Evolutionary conservation across 1,140 invertebrate genomes (phyloP).

Genomic region (Dreissena polymorpha): DNA sequence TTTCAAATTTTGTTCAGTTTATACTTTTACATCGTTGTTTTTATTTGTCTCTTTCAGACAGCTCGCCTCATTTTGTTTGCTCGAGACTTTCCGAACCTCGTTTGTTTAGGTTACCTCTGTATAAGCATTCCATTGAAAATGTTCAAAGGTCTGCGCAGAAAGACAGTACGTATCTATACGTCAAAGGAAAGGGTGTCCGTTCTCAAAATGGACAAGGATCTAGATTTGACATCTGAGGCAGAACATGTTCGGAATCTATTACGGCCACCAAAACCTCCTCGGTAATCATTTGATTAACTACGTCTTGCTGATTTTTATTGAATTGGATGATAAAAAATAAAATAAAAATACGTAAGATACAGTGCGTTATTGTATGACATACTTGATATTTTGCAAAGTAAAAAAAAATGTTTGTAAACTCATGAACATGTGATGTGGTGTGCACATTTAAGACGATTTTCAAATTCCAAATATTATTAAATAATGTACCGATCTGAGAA

Average conservation of each 20-base stretch:
- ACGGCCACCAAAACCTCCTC: slow-evolving; percentile 7
- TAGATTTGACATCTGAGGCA: slow-evolving; percentile 15
- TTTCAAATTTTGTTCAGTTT: no score
- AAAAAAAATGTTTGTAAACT: no score
- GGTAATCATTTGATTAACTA: slow-evolving; percentile 18
- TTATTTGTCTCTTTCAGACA: slow-evolving; percentile 2
- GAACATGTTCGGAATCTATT: slow-evolving; percentile 26
- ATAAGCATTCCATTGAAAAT: slow-evolving; percentile 23
- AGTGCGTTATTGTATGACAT: no score
- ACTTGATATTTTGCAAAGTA: no score
- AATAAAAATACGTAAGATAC: no score
- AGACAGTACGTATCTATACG: neutral
- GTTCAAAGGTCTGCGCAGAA: neutral
- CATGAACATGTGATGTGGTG: no score
- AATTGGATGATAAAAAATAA: no score
- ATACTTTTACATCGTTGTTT: no score
- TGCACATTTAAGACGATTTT: no score
- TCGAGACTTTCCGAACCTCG: slow-evolving; percentile 28
- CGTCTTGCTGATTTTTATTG: neutral
- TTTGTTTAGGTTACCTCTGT: slow-evolving; percentile 39
- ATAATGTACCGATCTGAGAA: no score
- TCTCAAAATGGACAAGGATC: slow-evolving; percentile 47
- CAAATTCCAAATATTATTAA: no score
- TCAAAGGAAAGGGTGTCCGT: slow-evolving; percentile 29
- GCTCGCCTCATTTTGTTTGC: slow-evolving; percentile 18